Evolutionary conservation across 2,888 invertebrate genomes (phyloP), one percentile per base, ranked within the genome.

Genomic region (Melipona bicolor): DNA sequence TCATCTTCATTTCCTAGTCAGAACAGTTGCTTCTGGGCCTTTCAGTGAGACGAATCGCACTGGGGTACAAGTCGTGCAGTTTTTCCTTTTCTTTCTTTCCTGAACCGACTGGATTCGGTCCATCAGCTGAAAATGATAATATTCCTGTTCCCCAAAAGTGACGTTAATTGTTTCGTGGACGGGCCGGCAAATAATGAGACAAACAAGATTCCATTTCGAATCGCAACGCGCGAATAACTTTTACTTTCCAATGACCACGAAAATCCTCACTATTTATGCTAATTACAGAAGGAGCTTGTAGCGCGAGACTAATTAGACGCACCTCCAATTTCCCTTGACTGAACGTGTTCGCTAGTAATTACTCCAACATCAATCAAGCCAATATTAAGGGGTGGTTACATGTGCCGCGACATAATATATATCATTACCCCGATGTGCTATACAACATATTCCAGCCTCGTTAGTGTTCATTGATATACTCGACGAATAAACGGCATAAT

Each of bases 341-440:
- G 84, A 64, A 72, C 83, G 83, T 72, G 67, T 72, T 68, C 84
- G 50, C 84, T 62, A 83, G 83, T 84, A 84, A 84, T 84, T 84
- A 84, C 78, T 76, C 80, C 43, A 62, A 84, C 83, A 84, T 79
- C 84, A 78, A 83, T 82, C 84, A 84, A 75, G 62, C 71, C 79
- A 79, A 75, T 84, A 83, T 84, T 78, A 84, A 83, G 75, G 84
- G 84, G 50, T 68, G 71, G 71, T 62, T 82, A 68, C 75, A 27
- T 56, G 68, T 24, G 32, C 43, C 32, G 15, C 79, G 69, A 75
- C 74, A 74, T 78, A 82, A 82, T 78, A 78, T 82, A 77, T 81
- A 78, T 65, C 71, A 78, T 82, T 82, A 73, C 49, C 24, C 9
- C 21, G 4, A 73, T 64, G 27, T 24, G 70, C 27, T 43, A 17